Conservation (phyloP, 2,888 invertebrate genomes). For the Sinotaia quadrata region DNA sequence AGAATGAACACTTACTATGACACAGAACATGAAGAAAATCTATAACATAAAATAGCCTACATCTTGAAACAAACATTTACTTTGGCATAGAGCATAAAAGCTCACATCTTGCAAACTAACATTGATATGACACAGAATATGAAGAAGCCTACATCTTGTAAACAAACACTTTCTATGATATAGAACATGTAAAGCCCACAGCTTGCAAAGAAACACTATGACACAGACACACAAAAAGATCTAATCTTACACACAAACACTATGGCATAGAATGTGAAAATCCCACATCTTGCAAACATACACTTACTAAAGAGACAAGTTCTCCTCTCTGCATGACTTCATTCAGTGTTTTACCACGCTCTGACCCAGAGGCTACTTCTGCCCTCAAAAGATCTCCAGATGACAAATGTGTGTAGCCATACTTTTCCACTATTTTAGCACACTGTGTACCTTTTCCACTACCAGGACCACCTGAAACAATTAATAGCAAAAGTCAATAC, state of each 20-base stretch:
- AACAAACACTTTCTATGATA: no score
- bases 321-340: constrained; percentile 90
- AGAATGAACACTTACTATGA: no score
- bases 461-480: constrained; percentile 84
- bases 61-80: no score
- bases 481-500: no score
- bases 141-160: no score
- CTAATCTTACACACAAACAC: not conserved
- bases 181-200: not conserved
- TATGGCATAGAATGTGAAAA: not conserved
- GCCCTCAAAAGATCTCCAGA: constrained; percentile 88
- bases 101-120: no score
- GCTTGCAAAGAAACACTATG: not conserved
- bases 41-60: no score
- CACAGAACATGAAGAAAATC: no score
- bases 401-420: constrained; percentile 94
- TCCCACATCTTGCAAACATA: not conserved
- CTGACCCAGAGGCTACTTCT: constrained; percentile 91
- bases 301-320: constrained; percentile 83
- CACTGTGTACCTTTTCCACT: constrained; percentile 98
- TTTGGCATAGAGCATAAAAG: no score
- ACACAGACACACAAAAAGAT: not conserved
- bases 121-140: no score
- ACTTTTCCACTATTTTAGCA: constrained; percentile 90
- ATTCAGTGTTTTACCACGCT: constrained; percentile 86